A percentile compares a stretch with the other conserved stretches of the same genome.
Conservation (phyloP, 2,113 vertebrate genomes). For the Heterotis niloticus region DNA sequence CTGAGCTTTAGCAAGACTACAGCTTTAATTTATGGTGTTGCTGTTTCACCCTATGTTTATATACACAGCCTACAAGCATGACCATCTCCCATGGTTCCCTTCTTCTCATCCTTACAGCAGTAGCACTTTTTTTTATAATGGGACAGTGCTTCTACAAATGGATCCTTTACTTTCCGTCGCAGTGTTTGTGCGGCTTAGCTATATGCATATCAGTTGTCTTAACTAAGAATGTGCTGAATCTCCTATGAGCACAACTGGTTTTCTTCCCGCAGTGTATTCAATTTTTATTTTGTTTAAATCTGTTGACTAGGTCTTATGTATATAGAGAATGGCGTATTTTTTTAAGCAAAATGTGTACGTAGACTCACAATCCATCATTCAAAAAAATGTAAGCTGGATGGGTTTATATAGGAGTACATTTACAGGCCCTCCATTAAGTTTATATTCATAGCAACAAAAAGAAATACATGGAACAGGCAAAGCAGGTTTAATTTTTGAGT, state of each 20-base stretch:
- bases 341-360: slow-evolving; percentile 25
- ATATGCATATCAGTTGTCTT: no score
- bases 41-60: background rate
- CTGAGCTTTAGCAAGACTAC: background rate
- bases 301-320: slow-evolving; percentile 27
- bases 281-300: no score
- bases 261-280: background rate
- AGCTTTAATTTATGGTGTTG: slow-evolving; percentile 16
- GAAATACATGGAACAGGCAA: background rate
- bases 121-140: background rate
- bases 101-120: background rate
- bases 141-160: background rate
- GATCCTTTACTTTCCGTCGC: background rate
- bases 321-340: slow-evolving; percentile 30
- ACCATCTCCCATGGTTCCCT: background rate
- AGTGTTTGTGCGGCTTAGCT: background rate
- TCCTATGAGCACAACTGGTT: background rate
- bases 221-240: background rate
- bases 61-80: no score
- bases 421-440: background rate
- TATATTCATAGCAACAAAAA: background rate
- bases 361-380: slow-evolving; percentile 7
- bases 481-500: background rate
- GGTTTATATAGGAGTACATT: slow-evolving; percentile 5
- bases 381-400: background rate